phyloP scores from a whole-genome alignment of 2,113 vertebrate species.

The Saguinus midas region DNA sequence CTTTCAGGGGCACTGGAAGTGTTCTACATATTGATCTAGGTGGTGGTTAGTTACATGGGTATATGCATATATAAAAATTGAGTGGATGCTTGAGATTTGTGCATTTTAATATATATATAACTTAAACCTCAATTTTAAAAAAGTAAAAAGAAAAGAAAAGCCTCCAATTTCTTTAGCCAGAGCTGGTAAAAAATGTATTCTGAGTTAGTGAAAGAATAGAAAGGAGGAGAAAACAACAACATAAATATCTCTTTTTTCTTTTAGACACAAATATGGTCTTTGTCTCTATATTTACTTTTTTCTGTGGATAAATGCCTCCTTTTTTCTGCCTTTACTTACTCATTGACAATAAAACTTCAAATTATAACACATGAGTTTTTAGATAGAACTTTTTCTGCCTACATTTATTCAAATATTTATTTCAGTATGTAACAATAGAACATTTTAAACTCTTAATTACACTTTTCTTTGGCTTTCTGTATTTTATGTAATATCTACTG shows the following conservation, averaged over 20 bases:
- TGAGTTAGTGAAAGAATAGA: background rate
- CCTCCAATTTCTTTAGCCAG: background rate
- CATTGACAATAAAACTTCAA: background rate
- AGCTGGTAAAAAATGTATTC: background rate
- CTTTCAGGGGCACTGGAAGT: background rate
- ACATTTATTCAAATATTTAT: background rate
- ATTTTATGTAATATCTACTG: background rate
- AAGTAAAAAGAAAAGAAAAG: conserved; percentile 28
- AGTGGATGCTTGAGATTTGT: background rate
- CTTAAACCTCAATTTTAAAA: background rate
- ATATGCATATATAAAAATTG: background rate
- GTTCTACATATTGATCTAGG: background rate
- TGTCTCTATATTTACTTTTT: background rate
- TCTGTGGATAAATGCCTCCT: background rate
- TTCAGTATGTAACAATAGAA: background rate
- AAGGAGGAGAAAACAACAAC: background rate
- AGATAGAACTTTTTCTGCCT: background rate
- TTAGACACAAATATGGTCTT: background rate
- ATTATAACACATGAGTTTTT: background rate
- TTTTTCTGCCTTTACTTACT: background rate
- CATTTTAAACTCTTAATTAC: background rate
- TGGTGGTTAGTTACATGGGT: background rate
- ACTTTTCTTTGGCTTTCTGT: background rate
- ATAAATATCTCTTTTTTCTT: background rate
- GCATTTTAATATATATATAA: background rate